A percentile compares a stretch with the other conserved stretches of the same genome.
phyloP scores from a whole-genome alignment of 2,888 invertebrate species.

The Reticulitermes lucifugus region DNA sequence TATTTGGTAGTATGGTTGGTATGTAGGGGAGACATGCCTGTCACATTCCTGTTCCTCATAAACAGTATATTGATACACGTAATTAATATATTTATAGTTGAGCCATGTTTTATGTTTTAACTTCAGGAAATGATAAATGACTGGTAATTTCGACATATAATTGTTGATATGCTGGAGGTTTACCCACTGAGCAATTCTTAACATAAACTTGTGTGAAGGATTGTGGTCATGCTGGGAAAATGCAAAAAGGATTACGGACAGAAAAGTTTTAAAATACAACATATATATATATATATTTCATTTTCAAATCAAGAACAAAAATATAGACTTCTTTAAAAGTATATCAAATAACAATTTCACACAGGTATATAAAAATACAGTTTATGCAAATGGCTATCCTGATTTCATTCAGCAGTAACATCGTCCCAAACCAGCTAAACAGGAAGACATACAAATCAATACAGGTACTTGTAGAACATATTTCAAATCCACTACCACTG shows the following conservation, averaged over 20 bases:
- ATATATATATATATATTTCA: background rate
- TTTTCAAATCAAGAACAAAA: background rate
- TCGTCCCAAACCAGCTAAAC: too few relatives aligned
- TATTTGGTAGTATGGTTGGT: background rate
- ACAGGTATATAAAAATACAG: background rate
- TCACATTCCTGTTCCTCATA: background rate
- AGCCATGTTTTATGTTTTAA: background rate
- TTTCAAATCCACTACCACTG: too few relatives aligned
- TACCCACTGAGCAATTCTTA: constrained; percentile 77
- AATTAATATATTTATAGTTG: background rate
- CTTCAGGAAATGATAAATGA: background rate
- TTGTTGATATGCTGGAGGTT: background rate
- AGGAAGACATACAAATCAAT: too few relatives aligned
- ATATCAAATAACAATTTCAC: background rate
- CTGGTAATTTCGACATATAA: background rate
- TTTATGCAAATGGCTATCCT: too few relatives aligned
- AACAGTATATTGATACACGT: background rate
- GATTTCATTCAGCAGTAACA: too few relatives aligned
- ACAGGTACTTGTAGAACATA: too few relatives aligned
- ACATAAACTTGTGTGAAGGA: constrained; percentile 76
- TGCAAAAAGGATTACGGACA: background rate
- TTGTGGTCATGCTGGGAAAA: constrained; percentile 25
- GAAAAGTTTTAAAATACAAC: background rate
- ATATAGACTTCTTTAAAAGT: background rate
- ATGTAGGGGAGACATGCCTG: too few relatives aligned